Conservation (phyloP, 1,140 invertebrate species). For the Cotesia typhae region DNA sequence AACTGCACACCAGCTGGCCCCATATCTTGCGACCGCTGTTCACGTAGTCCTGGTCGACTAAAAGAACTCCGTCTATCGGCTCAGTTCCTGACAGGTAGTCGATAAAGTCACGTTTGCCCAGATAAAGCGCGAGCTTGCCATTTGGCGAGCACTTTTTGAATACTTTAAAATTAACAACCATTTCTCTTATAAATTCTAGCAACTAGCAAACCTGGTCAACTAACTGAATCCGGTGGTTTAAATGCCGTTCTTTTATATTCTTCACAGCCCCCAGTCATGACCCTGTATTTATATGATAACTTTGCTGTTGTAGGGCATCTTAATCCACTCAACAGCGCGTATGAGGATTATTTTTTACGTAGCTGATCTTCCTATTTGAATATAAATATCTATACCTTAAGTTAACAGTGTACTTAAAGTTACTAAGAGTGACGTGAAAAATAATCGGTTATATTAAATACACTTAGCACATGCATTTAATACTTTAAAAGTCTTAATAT, state of each 20-base stretch:
- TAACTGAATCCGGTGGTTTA: conserved; percentile 27
- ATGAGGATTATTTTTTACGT: conserved; percentile 26
- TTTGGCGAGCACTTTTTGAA: conserved; percentile 96
- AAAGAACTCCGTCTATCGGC: conserved; percentile 93
- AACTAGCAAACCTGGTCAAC: background rate
- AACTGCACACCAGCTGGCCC: conserved; percentile 94
- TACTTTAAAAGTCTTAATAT: too few relatives aligned
- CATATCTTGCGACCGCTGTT: conserved; percentile 84
- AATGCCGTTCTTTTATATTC: conserved; percentile 38
- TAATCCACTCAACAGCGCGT: conserved; percentile 48
- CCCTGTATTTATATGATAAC: too few relatives aligned
- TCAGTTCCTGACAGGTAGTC: conserved; percentile 93
- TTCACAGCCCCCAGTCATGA: conserved; percentile 27
- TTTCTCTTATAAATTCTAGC: conserved; percentile 58
- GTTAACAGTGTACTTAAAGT: background rate
- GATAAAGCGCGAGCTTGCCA: conserved; percentile 92
- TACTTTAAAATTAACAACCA: conserved; percentile 91
- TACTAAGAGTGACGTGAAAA: too few relatives aligned
- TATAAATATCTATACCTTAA: background rate
- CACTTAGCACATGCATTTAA: too few relatives aligned
- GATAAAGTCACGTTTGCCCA: conserved; percentile 96
- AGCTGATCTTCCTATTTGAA: background rate
- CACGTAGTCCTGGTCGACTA: conserved; percentile 92
- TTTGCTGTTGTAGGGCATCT: conserved; percentile 40
- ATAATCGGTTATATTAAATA: too few relatives aligned